These are phyloP conservation scores for Dendroctonus ponderosae DNA, from an alignment of 1,140 invertebrate genomes.

Conservation along the genomic window DNA sequence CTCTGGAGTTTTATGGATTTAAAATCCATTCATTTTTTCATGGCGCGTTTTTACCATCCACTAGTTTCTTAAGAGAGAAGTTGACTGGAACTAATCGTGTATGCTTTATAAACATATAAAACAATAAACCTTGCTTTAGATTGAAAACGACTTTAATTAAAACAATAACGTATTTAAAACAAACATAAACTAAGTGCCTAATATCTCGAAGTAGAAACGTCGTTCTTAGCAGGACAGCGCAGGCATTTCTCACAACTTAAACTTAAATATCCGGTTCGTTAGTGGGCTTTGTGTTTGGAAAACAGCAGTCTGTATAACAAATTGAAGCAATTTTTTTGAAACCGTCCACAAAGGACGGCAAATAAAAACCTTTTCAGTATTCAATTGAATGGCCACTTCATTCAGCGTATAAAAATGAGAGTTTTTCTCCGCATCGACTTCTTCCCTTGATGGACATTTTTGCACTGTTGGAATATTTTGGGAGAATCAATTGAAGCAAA, in stretches of 20 bases:
- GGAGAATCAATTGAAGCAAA: slow-evolving; percentile 21
- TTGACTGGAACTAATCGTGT: no score
- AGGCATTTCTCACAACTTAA: slow-evolving; percentile 9
- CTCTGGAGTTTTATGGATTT: neutral
- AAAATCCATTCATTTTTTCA: neutral
- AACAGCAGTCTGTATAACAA: slow-evolving; percentile 26
- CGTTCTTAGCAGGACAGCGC: no score
- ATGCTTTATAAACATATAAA: no score
- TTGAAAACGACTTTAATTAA: no score
- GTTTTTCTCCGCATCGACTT: slow-evolving; percentile 20
- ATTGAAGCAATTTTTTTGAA: slow-evolving; percentile 23
- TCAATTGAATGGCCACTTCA: slow-evolving; percentile 30
- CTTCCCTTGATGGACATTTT: slow-evolving; percentile 5
- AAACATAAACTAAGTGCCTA: no score
- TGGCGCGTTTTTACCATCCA: no score
- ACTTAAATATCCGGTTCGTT: slow-evolving; percentile 15
- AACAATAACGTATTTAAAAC: no score
- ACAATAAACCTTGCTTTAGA: no score
- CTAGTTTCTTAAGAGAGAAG: no score
- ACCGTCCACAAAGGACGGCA: slow-evolving; percentile 13
- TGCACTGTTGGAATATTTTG: slow-evolving; percentile 19
- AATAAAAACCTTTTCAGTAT: slow-evolving; percentile 31
- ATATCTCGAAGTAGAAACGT: no score
- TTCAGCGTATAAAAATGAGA: slow-evolving; percentile 20
- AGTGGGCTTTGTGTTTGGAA: slow-evolving; percentile 15